phyloP scores from a whole-genome alignment of 2,888 invertebrate genomes.

The Drosophila lacicola region DNA sequence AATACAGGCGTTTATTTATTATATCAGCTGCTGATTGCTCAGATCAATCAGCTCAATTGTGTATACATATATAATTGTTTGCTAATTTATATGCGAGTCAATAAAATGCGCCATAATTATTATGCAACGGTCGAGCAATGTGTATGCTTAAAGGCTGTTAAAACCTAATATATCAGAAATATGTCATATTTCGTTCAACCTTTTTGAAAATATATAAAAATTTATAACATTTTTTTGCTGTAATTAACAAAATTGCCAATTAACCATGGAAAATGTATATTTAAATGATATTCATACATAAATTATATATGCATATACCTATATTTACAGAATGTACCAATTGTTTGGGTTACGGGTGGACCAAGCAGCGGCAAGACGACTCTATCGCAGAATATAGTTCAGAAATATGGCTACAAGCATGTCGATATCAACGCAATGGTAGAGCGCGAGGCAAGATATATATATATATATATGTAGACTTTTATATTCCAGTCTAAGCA shows the following conservation, averaged over 20 bases:
- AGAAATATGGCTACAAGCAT: constrained; percentile 96
- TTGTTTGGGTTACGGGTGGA: constrained; percentile 96
- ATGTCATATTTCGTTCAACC: constrained; percentile 8
- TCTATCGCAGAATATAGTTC: constrained; percentile 95
- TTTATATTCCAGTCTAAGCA: background rate
- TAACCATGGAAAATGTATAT: constrained; percentile 17
- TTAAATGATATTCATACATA: background rate
- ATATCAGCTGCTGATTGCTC: constrained; percentile 73
- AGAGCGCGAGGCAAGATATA: constrained; percentile 90
- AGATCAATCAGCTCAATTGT: constrained; percentile 17
- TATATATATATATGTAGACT: background rate
- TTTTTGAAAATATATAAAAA: background rate
- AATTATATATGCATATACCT: background rate
- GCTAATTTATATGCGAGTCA: constrained; percentile 19
- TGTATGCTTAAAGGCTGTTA: background rate
- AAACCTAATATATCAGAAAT: constrained; percentile 6
- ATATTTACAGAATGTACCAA: constrained; percentile 86
- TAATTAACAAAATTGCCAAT: background rate
- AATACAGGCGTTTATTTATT: constrained; percentile 83
- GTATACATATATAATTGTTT: constrained; percentile 7
- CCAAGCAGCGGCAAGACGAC: constrained; percentile 97
- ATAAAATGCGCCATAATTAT: constrained; percentile 27
- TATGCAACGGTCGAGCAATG: background rate
- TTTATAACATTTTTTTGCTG: background rate
- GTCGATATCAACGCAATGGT: constrained; percentile 96